A percentile compares a stretch with the other conserved stretches of the same genome.
Conservation (phyloP, 2,113 vertebrate species). For the Perccottus glenii region DNA sequence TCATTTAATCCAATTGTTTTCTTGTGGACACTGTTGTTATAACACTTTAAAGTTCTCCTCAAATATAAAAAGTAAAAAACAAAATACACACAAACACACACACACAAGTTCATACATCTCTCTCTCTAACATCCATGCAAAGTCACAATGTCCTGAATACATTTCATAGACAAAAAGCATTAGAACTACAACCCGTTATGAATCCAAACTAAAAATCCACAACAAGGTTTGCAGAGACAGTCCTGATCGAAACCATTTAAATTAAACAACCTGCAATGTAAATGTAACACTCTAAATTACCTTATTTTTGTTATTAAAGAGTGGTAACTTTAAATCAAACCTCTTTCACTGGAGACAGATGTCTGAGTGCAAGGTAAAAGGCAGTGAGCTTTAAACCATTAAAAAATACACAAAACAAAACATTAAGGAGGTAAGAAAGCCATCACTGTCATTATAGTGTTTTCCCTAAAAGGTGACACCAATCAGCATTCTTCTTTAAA, state of each 20-base stretch:
- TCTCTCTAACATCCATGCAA: constrained; percentile 1
- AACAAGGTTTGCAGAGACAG: not conserved
- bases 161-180: constrained; percentile 3
- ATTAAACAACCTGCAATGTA: not conserved
- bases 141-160: constrained; percentile 17
- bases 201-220: not conserved
- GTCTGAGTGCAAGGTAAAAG: constrained; percentile 5
- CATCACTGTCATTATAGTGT: constrained; percentile 19
- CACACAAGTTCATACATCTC: constrained; percentile 1
- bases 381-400: constrained; percentile 27
- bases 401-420: constrained; percentile 32
- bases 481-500: constrained; percentile 2
- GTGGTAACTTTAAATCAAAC: constrained; percentile 3
- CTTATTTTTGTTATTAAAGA: constrained; percentile 5
- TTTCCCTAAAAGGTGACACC: not conserved
- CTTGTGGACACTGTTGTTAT: constrained; percentile 25
- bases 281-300: not conserved
- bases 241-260: not conserved
- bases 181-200: not conserved
- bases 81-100: constrained; percentile 16
- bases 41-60: constrained; percentile 35
- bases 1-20: constrained; percentile 54
- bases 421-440: constrained; percentile 38
- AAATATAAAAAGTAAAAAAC: constrained; percentile 32
- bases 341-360: not conserved